phyloP scores from a whole-genome alignment of 92 coral and sea anemone genomes.

The Ricordea florida region DNA sequence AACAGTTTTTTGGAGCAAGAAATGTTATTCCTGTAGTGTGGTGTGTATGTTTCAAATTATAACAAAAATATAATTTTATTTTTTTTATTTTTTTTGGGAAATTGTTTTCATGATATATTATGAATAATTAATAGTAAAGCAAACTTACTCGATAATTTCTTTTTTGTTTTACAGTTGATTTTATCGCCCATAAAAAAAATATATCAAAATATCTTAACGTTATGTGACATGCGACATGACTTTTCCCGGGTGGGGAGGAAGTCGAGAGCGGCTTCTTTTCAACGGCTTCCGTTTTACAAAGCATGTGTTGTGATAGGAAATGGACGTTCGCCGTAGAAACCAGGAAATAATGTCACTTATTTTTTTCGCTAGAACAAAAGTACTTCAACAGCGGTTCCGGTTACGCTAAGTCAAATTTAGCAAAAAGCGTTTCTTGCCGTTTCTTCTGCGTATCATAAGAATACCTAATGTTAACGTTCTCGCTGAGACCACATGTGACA shows the following conservation, averaged over 20 bases:
- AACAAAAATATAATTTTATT: no score
- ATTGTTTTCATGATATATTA: no score
- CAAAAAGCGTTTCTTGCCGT: conserved; percentile 15
- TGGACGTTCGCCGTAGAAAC: not conserved
- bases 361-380: conserved; percentile 1
- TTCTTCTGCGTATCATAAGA: not conserved
- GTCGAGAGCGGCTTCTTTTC: not conserved
- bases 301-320: conserved; percentile 9
- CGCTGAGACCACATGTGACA: conserved; percentile 43
- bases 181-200: no score
- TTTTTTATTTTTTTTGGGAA: no score
- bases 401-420: not conserved
- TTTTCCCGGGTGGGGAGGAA: conserved; percentile 28
- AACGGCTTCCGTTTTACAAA: conserved; percentile 6
- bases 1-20: no score
- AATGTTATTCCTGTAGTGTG: no score
- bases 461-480: not conserved
- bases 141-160: no score
- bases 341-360: conserved; percentile 18
- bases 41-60: no score
- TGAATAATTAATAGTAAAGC: no score
- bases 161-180: no score
- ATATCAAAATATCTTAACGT: no score
- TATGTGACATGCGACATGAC: not conserved
- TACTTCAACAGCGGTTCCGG: conserved; percentile 1